Base-by-base conservation (phyloP, 2,888 invertebrate species). In the Polydrusus cervinus region DNA sequence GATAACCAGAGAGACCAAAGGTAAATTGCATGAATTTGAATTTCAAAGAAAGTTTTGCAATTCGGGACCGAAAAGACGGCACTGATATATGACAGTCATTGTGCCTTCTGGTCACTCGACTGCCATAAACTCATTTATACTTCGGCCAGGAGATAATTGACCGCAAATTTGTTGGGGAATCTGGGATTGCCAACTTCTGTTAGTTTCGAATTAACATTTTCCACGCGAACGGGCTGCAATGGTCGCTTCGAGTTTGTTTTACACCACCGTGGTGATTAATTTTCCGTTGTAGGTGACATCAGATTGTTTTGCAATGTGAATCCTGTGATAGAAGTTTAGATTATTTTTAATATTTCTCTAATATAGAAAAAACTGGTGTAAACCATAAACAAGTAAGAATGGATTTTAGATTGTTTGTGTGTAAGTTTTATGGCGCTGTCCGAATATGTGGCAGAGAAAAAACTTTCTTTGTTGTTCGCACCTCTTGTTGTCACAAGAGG, bases 81-180 rank as follows among this genome's bases (percentile, higher is more conserved):
- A 40, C 40, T 73, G 60, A 73, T 73, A 73, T 73, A 73, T 73
- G 47, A 61, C 67, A 25, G 51, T 60, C 40, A 73, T 73, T 73
- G 81, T 82, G 80, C 82, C 77, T 84, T 84, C 83, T 82, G 86
- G 84, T 83, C 85, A 84, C 86, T 83, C 80, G 81, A 79, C 85
- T 84, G 85, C 86, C 86, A 86, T 87, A 86, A 87, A 87, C 83
- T 84, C 86, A 87, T 87, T 87, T 86, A 85, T 85, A 86, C 84
- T 85, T 84, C 68, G 85, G 84, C 84, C 85, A 83, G 84, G 85
- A 87, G 86, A 87, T 87, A 87, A 87, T 87, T 85, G 86, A 85
- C 85, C 85, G 83, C 86, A 87, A 86, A 86, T 87, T 86, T 86
- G 84, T 84, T 83, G 81, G 85, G 86, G 85, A 86, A 83, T 86